Base-by-base conservation (phyloP, 92 coral and sea anemone genomes). In the Nematostella vectensis region DNA sequence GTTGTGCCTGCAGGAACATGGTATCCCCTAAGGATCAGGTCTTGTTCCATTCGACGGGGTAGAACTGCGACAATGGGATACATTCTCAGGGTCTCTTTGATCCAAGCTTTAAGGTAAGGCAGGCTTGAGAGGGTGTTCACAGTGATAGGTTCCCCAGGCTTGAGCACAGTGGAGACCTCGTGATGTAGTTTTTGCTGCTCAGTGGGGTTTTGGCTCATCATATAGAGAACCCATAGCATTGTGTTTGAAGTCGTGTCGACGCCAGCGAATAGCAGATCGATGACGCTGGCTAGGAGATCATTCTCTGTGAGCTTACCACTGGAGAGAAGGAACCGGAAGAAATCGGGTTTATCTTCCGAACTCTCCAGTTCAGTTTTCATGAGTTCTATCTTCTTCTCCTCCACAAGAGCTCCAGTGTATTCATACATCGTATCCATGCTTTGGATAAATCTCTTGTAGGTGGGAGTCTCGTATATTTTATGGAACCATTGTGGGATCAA, bases 31-130 rank as follows among this genome's bases (percentile, higher is more conserved):
- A 83, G 30, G 15, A 50, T 71, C 23, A 63, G 48, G 37, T 83
- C 82, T 23, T 73, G 60, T 25, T 48, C 59, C 10, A 80, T 47
- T 22, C 31, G 13, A 26, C 94, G 61, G 22, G 45, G 52, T 8
- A 62, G 11, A 8, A 37, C 31, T 26, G 18, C 33, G 21, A 68
- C 27, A 3, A 73, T 69, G 11, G 94, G 79, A 23, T 83, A 69
- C 48, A 78, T 30, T 18, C 94, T 78, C 10, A 83, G 75, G 21
- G 84, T 69, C 64, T 83, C 94, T 45, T 63, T 78, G 31, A 83
- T 60, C 54, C 84, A 79, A 3, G 94, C 86, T 51, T 73, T 83
- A 25, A 83, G 63, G 54, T 72, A 83, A 12, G 94, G 79, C 71
- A 78, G 44, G 23, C 65, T 50, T 12, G 71, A 15, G 13, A 83